Base-by-base conservation (phyloP, 2,113 vertebrate genomes). In the Thalassoma bifasciatum region DNA sequence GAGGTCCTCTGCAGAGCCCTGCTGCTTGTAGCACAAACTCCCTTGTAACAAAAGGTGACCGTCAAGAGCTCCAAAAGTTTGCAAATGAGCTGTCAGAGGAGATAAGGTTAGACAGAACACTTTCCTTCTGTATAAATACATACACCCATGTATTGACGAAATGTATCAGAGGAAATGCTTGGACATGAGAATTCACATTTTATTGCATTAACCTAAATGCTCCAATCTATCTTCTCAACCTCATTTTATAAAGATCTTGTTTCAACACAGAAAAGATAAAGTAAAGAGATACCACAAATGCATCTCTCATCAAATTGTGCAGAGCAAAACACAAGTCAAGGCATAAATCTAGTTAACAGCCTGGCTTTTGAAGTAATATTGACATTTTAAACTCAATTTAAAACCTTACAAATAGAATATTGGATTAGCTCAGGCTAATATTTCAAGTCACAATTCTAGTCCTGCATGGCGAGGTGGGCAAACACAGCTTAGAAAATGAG, bases 351-450 rank as follows among this genome's bases (percentile, higher is more conserved):
- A 60, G 76, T 82, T 86, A 81, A 74, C 54, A 17, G 74, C 72
- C 81, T 38, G 17, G 82, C 78, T 85, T 90, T 90, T 91, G 89
- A 89, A 89, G 80, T 82, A 44, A 76, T 88, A 87, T 88, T 91
- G 89, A 91, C 88, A 91, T 88, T 90, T 89, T 90, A 87, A 91
- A 92, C 91, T 87, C 87, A 90, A 89, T 92, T 92, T 86, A 81
- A 77, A 78, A 56, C 80, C 85, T 78, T 76, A 84, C 74, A 92
- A 90, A 88, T 73, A 76, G 78, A 83, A 89, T 89, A 91, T 88
- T 92, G 89, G 89, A 90, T 92, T 88, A 92, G 74, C 82, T 79
- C 64, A 8, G 75, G 84, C 87, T 85, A 86, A 86, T 89, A 87
- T 86, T 89, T 88, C 76, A 69, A 84, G 72, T 84, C 79, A 85